Conservation (phyloP, 64 coral and sea anemone species). For the Dendronephthya gigantea region DNA sequence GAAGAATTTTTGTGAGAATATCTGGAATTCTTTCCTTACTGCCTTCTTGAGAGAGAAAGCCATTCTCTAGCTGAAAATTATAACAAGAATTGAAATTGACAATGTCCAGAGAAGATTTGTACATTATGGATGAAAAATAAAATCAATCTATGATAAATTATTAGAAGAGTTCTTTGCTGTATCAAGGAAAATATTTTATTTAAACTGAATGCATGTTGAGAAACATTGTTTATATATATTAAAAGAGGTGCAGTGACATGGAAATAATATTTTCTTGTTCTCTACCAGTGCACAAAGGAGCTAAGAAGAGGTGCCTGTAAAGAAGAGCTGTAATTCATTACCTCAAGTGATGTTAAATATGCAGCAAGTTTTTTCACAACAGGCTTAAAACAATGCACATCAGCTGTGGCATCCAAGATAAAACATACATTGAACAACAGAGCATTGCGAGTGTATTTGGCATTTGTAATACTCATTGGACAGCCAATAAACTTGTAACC, state of each 20-base stretch:
- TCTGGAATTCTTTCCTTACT: constrained; percentile 56
- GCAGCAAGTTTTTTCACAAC: constrained; percentile 88
- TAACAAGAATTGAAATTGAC: neutral
- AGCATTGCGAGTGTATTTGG: constrained; percentile 96
- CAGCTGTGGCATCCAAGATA: constrained; percentile 57
- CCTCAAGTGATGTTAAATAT: constrained; percentile 87
- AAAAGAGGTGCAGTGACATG: too few species aligned
- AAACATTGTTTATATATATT: too few species aligned
- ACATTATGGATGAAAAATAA: too few species aligned
- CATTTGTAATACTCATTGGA: constrained; percentile 90
- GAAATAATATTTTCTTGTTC: too few species aligned
- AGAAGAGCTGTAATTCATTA: too few species aligned
- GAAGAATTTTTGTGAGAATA: constrained; percentile 48
- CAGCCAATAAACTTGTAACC: constrained; percentile 85
- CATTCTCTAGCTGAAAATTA: constrained; percentile 69
- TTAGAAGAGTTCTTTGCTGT: too few species aligned
- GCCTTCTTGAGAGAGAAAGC: constrained; percentile 78
- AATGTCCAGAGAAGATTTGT: too few species aligned
- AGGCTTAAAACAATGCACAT: constrained; percentile 67
- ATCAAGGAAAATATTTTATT: too few species aligned
- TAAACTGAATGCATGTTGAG: too few species aligned
- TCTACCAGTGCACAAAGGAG: too few species aligned
- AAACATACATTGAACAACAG: constrained; percentile 98
- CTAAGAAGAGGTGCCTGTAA: too few species aligned
- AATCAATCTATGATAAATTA: too few species aligned